Conservation (phyloP, 2,113 vertebrate genomes). For the Pseudolaguvia tuberculata region DNA sequence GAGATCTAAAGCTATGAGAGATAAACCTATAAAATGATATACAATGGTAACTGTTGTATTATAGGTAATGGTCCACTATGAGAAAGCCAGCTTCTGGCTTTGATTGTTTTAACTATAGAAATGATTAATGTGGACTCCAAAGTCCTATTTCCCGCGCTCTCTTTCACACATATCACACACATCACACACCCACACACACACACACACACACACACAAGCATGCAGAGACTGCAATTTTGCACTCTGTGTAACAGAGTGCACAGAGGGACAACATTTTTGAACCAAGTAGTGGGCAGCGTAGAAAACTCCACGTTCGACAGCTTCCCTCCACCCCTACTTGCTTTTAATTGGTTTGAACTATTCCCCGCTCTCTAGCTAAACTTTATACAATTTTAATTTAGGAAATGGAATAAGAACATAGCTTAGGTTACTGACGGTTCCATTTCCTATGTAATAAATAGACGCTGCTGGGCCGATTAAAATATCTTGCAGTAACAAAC, state of each 20-base stretch:
- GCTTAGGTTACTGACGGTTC: background rate
- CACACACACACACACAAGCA: background rate
- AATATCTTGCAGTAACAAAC: constrained; percentile 19
- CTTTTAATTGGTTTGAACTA: constrained; percentile 27
- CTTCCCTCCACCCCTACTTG: background rate
- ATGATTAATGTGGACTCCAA: constrained; percentile 17
- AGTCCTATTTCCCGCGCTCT: too few species aligned
- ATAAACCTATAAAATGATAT: background rate
- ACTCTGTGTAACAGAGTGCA: constrained; percentile 29
- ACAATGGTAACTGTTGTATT: background rate
- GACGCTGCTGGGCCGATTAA: background rate
- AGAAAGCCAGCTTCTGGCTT: background rate
- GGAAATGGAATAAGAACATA: background rate
- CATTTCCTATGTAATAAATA: background rate
- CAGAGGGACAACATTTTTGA: constrained; percentile 12
- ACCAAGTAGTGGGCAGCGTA: constrained; percentile 11
- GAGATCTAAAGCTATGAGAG: background rate
- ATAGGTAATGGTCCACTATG: constrained; percentile 10
- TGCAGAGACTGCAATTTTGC: constrained; percentile 5
- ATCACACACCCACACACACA: constrained; percentile 8
- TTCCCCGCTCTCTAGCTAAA: constrained; percentile 5
- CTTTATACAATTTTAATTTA: constrained; percentile 12
- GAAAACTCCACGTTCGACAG: background rate
- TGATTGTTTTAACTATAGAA: constrained; percentile 14
- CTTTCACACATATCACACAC: background rate